Percentiles rank a stretch among this genome's conserved stretches.
Conservation (phyloP, 2,888 invertebrate genomes). For the Microctonus aethiopoides region DNA sequence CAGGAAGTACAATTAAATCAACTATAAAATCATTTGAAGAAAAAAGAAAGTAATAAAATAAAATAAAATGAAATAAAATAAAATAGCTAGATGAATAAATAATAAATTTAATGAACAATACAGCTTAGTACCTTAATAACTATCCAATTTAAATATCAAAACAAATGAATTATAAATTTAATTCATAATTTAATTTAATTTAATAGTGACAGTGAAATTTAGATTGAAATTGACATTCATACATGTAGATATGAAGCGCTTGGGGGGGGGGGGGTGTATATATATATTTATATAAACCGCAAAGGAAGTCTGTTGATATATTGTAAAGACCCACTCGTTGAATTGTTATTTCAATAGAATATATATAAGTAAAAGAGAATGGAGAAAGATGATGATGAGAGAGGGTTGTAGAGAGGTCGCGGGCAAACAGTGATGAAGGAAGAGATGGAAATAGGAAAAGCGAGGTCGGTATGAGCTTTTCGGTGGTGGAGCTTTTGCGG, state of each 20-base stretch:
- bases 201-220: not conserved
- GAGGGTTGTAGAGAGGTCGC: not conserved
- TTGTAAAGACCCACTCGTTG: constrained; percentile 8
- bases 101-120: no score
- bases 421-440: not conserved
- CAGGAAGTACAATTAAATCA: no score
- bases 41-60: no score
- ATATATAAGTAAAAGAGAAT: constrained; percentile 26
- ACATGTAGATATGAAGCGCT: not conserved
- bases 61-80: no score
- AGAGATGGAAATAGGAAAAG: constrained; percentile 5
- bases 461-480: constrained; percentile 54
- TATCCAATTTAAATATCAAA: no score
- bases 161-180: not conserved
- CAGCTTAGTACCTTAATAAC: no score
- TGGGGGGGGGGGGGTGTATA: not conserved
- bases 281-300: not conserved
- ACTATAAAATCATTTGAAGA: no score
- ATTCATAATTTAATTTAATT: not conserved
- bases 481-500: constrained; percentile 57
- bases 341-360: constrained; percentile 40
- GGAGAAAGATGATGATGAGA: constrained; percentile 12
- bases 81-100: no score
- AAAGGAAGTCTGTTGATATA: not conserved
- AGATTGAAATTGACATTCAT: not conserved